Conservation (phyloP, 2,113 vertebrate species). For the Stegastes partitus region DNA sequence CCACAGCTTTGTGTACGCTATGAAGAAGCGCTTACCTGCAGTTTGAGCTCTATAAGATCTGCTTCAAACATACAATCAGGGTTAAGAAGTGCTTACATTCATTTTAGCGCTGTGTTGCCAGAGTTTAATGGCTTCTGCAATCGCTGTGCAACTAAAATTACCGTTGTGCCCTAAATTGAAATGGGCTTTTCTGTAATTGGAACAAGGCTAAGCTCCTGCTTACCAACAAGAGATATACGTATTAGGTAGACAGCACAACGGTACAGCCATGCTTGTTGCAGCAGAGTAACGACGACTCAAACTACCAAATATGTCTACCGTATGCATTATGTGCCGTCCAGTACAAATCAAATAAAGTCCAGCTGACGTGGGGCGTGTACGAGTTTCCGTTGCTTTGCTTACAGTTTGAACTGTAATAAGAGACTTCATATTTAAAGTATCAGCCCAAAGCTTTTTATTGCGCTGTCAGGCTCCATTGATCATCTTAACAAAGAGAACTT, state of each 20-base stretch:
- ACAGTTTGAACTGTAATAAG: background rate
- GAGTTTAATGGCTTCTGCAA: conserved; percentile 10
- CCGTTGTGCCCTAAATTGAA: conserved; percentile 49
- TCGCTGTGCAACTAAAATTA: conserved; percentile 30
- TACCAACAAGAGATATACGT: conserved; percentile 27
- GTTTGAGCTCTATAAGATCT: background rate
- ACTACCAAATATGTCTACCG: background rate
- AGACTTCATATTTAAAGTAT: background rate
- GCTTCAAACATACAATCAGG: background rate
- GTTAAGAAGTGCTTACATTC: conserved; percentile 27
- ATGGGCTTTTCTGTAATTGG: conserved; percentile 52
- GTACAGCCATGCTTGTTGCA: background rate
- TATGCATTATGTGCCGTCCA: background rate
- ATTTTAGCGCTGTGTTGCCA: conserved; percentile 5
- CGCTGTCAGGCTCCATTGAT: background rate
- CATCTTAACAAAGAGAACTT: conserved; percentile 33
- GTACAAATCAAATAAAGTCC: too few species aligned
- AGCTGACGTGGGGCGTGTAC: too few species aligned
- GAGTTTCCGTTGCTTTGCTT: background rate
- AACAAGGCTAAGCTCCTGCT: conserved; percentile 9
- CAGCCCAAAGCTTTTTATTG: background rate
- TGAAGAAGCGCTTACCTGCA: background rate
- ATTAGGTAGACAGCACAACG: conserved; percentile 30
- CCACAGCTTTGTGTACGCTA: conserved; percentile 8
- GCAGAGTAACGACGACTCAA: background rate